Evolutionary conservation across 2,113 vertebrate species (phyloP), one percentile per base, ranked within the genome.

Genomic region (Anhinga anhinga): DNA sequence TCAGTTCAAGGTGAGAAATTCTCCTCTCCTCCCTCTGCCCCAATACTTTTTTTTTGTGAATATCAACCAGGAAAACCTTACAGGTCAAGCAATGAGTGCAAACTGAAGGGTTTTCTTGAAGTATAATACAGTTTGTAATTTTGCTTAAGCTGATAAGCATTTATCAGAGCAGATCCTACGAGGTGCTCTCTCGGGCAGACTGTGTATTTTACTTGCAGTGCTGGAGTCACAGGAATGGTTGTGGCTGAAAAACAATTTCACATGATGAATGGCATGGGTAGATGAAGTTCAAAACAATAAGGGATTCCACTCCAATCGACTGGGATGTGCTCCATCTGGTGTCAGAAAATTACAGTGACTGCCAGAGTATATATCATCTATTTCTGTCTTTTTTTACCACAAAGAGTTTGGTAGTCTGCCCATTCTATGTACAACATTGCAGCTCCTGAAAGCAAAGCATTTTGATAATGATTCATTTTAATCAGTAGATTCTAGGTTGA

Each of bases 321-420:
- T 36, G 38, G 65, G 38, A 53, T 34, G 58, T 49, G 85, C 88
- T 83, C 85, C 77, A 67, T 53, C 91, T 91, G 72, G 26, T 88
- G 88, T 82, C 44, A 76, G 49, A 80, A 66, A 70, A 55, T 70
- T 10, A 47, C 58, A 65, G 45, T 11, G 42, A 27, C 36, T 47
- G n/a, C 12, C 1, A 0, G n/a, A 84, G 22, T 8, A 32, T 3
- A n/a, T 42, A n/a, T 44, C 15, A 42, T 27, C 14, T 15, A 3
- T 23, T 95, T 83, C 44, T 58, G 32, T 15, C 30, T 25, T 38
- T 78, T 83, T 42, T 25, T 44, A 49, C 16, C n/a, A 26, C 44
- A 20, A 42, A 27, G 22, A 44, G 7, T 36, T 63, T 55, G 32
- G 42, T 23, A 52, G 23, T 42, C 67, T 93, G 45, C 13, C 42